Evolutionary conservation across 2,113 vertebrate genomes (phyloP), one percentile per base, ranked within the genome.

Genomic region (Zosterops lateralis): DNA sequence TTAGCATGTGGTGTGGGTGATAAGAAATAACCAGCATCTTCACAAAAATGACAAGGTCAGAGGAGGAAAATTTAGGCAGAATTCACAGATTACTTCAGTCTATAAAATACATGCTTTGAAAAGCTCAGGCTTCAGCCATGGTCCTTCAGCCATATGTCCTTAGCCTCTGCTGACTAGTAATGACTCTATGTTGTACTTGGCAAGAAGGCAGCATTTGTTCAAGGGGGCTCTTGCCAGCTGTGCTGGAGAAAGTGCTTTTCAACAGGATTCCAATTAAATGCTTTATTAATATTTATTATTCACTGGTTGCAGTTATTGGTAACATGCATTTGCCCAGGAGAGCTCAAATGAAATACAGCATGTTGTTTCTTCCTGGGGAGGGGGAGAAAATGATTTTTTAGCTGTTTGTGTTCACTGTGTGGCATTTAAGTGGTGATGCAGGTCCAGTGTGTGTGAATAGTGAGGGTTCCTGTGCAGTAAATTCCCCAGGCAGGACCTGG

Each of bases 221-320:
- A 51, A 84, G 74, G 67, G 50, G 40, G 32, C 36, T 90, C 42
- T 65, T 84, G 76, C 88, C 89, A 90, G 80, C 86, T 92, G 57
- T 72, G 80, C 76, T 61, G 20, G 29, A 77, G 40, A 68, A 96
- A 94, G 78, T 78, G 85, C 71, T 80, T 95, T 89, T 72, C 87
- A 91, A 45, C 67, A 58, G 83, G 60, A 91, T 74, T 53, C 50
- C 34, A 54, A 38, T 84, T 90, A 88, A 89, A 89, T 34, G 17
- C 40, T 90, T 94, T 86, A 92, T 95, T 94, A 95, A 94, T 87
- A 94, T 95, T 96, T 95, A 85, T 93, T 89, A 80, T 75, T 92
- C 72, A 34, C 51, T 72, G 62, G 5, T 82, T 68, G 80, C 62
- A 54, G 51, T 85, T 74, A 34, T 62, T 48, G 45, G 68, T 75